phyloP scores from a whole-genome alignment of 2,113 vertebrate genomes.

The Pantherophis guttatus region DNA sequence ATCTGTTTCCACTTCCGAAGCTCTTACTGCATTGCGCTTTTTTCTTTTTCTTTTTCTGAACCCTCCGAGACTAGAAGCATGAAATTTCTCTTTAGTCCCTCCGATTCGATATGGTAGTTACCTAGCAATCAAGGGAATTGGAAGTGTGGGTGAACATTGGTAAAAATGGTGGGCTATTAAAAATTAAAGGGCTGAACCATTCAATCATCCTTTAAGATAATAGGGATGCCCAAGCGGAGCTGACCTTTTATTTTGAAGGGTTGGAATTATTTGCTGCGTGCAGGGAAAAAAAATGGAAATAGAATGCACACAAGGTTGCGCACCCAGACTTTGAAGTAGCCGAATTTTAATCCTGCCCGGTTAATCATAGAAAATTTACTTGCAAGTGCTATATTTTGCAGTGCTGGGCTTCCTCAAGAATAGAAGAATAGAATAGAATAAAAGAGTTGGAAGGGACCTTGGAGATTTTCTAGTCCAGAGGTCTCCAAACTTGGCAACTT shows the following conservation, averaged over 20 bases:
- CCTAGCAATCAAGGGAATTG: conserved; percentile 69
- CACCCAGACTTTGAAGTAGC: neutral
- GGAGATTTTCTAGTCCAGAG: too few species aligned
- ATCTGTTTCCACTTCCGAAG: conserved; percentile 50
- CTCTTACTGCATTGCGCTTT: conserved; percentile 62
- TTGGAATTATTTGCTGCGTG: neutral
- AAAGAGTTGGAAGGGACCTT: too few species aligned
- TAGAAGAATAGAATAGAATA: too few species aligned
- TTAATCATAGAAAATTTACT: neutral
- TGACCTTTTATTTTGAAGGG: conserved; percentile 48
- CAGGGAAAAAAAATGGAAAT: neutral
- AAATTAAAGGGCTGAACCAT: conserved; percentile 57
- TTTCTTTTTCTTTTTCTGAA: conserved; percentile 37
- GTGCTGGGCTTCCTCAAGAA: neutral
- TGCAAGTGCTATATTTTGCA: neutral
- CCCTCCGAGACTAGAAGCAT: conserved; percentile 64
- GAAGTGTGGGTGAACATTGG: conserved; percentile 60
- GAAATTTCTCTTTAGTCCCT: conserved; percentile 74
- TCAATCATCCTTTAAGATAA: conserved; percentile 56
- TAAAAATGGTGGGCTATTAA: conserved; percentile 62
- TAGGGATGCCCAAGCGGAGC: conserved; percentile 28
- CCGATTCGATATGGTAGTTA: conserved; percentile 69
- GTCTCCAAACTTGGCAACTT: too few species aligned
- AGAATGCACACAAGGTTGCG: neutral
- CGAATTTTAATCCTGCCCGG: neutral